phyloP scores from a whole-genome alignment of 2,113 vertebrate genomes.

The Pterocles orientalis region DNA sequence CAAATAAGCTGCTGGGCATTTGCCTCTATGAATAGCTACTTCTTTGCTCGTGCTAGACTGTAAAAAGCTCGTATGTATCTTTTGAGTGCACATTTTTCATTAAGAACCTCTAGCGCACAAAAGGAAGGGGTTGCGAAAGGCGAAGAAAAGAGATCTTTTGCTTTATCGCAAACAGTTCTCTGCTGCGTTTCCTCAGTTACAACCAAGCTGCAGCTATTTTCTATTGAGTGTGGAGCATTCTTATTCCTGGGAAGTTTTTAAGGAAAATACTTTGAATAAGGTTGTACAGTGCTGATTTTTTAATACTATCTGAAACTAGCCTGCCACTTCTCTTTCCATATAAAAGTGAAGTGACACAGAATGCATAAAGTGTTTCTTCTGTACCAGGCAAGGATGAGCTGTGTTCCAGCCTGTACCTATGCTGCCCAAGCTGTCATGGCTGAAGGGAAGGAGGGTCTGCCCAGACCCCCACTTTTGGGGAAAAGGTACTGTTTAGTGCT shows the following conservation, averaged over 20 bases:
- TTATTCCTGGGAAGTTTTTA: background rate
- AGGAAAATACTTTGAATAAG: conserved; percentile 17
- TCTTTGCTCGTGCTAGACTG: conserved; percentile 21
- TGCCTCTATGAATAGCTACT: conserved; percentile 42
- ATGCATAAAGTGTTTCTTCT: background rate
- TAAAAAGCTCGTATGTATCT: conserved; percentile 20
- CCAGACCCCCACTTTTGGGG: background rate
- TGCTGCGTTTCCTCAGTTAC: background rate
- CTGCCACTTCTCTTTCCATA: background rate
- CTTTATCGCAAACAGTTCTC: conserved; percentile 3
- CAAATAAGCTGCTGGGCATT: conserved; percentile 40
- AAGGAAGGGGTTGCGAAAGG: background rate
- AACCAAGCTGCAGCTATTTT: conserved; percentile 38
- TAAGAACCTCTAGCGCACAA: conserved; percentile 5
- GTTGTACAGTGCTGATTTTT: background rate
- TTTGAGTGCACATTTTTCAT: conserved; percentile 46
- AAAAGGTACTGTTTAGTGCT: background rate
- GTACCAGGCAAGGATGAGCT: background rate
- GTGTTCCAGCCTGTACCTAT: background rate
- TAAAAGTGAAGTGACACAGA: background rate
- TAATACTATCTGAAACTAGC: background rate
- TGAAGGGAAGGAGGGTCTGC: background rate
- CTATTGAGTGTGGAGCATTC: background rate
- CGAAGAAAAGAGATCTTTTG: background rate
- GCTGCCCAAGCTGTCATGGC: background rate